Conservation (phyloP, 1,140 invertebrate species). For the Acromyrmex heyeri region DNA sequence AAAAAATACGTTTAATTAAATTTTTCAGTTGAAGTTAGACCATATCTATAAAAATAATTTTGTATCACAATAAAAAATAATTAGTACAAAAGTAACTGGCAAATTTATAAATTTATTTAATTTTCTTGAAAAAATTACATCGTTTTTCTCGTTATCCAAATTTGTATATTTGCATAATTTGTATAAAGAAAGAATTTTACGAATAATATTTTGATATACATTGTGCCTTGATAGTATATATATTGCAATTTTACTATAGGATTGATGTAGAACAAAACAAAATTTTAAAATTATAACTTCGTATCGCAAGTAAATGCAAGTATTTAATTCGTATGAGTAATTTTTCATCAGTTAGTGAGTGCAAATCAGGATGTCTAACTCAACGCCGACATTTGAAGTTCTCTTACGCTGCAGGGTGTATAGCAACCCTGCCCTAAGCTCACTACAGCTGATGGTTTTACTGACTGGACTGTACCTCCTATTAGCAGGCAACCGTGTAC, state of each 20-base stretch:
- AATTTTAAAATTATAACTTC: not conserved
- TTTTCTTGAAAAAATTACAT: not conserved
- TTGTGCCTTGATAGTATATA: not conserved
- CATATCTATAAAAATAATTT: not conserved
- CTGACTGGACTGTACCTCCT: conserved; percentile 78
- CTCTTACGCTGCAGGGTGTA: conserved; percentile 68
- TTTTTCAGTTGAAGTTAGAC: not conserved
- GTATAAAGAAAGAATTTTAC: not conserved
- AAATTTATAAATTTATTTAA: not conserved
- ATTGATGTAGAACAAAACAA: not conserved
- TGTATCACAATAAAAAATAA: not conserved
- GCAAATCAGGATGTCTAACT: not conserved
- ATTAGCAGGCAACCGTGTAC: conserved; percentile 75
- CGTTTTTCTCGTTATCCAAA: not conserved
- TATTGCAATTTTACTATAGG: not conserved
- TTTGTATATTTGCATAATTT: not conserved
- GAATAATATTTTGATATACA: conserved; percentile 5
- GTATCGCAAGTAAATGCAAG: not conserved
- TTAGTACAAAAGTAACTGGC: not conserved
- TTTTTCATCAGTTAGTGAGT: conserved; percentile 8
- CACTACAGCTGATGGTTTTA: conserved; percentile 69
- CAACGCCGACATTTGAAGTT: not conserved
- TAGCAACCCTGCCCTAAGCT: conserved; percentile 14
- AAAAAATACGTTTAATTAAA: conserved; percentile 9
- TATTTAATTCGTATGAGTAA: not conserved